Evolutionary conservation across 2,797 vertebrate genomes (phyloP), one percentile per base, ranked within the genome.

Genomic region (Phataginus tricuspis): DNA sequence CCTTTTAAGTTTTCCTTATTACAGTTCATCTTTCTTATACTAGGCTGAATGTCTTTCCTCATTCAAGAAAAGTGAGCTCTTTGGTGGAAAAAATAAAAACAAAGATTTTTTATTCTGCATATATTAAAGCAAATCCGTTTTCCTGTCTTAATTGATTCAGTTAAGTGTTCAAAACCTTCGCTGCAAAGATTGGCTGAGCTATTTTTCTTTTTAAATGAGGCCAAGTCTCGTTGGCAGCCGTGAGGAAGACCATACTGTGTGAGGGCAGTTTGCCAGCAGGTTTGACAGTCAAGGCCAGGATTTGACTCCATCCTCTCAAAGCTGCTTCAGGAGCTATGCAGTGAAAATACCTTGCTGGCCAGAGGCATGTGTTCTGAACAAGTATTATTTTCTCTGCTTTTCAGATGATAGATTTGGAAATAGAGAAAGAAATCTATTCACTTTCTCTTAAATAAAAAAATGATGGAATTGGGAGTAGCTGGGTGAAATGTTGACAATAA

Each of bases 141-240:
- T 71, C 78, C 49, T 77, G 64, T 77, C 68, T 53, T 97, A 97
- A 96, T 90, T 97, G 94, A 97, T 96, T 97, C 86, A 91, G 79
- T 89, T 96, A 89, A 82, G 61, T 21, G 7, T 96, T 96, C 59
- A 86, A 42, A 72, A 94, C 63, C 83, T 61, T 96, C 7, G 77
- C 91, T 39, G 57, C 74, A 90, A 91, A 69, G 71, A 89, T 85
- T 78, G 92, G 12, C 63, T 82, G 93, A 91, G 86, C 75, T 89
- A 25, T 95, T 97, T 97, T 90, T 97, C 71, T 74, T 96, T 96
- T 83, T 72, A 84, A 94, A 93, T 34, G 86, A 97, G 84, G 89
- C 95, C 94, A 97, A 84, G 61, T 93, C 93, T 90, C 91, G 82
- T 68, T 96, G 96, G 96, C 88, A 94, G 55, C 31, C 69, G 0